Percentiles rank a stretch among this genome's conserved stretches.
Conservation (phyloP, 2,113 vertebrate species). For the Indri indri region DNA sequence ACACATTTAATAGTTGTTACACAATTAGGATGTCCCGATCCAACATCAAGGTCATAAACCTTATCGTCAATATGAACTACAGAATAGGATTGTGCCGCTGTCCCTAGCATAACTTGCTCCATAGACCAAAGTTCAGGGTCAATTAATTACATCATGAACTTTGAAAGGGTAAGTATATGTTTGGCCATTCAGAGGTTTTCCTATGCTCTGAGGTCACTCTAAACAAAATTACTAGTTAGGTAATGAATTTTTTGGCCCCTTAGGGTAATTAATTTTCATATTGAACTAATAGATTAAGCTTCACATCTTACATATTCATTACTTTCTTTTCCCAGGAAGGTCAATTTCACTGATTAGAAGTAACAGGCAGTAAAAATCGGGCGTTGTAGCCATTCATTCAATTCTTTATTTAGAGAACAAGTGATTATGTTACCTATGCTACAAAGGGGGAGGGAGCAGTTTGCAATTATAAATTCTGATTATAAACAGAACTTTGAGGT, state of each 20-base stretch:
- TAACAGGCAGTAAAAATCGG: conserved; percentile 67
- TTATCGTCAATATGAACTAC: accelerated
- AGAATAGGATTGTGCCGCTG: neutral
- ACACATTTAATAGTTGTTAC: neutral
- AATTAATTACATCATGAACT: neutral
- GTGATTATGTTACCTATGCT: conserved; percentile 70
- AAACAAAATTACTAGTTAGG: conserved; percentile 68
- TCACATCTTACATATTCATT: conserved; percentile 75
- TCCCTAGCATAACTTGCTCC: neutral
- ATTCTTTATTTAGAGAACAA: conserved; percentile 76
- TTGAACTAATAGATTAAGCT: conserved; percentile 68
- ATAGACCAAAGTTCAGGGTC: neutral
- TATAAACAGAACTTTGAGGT: neutral
- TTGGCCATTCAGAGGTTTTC: neutral
- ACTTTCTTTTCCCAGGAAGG: conserved; percentile 60
- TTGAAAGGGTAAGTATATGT: neutral
- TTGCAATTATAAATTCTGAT: neutral
- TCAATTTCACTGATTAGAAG: conserved; percentile 75
- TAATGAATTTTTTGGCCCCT: neutral
- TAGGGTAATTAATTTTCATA: neutral
- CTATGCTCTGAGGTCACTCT: conserved; percentile 63
- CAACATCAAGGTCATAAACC: conserved; percentile 30
- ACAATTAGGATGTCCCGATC: conserved; percentile 27
- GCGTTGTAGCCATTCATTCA: conserved; percentile 69
- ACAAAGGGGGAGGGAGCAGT: neutral